These are phyloP conservation scores for Catonia carolina DNA, from an alignment of 2,888 invertebrate genomes.

Conservation along the genomic window DNA sequence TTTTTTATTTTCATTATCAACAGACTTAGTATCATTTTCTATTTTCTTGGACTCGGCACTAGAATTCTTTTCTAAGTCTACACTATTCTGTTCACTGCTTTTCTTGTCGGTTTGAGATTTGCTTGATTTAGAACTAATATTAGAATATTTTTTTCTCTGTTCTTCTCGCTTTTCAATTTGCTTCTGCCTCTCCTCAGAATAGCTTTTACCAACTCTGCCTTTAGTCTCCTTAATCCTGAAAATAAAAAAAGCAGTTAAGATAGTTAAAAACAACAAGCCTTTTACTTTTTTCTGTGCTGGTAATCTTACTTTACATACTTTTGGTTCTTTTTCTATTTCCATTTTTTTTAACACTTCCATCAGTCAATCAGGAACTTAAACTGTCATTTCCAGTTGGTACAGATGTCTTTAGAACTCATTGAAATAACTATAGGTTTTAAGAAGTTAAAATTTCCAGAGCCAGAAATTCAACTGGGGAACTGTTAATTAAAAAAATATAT, in stretches of 20 bases:
- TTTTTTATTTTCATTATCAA: conserved; percentile 2
- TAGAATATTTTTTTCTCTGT: conserved; percentile 22
- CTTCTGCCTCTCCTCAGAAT: conserved; percentile 31
- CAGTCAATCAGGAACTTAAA: too few relatives aligned
- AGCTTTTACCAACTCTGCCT: conserved; percentile 31
- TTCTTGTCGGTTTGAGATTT: conserved; percentile 39
- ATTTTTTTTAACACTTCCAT: too few relatives aligned
- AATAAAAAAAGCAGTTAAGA: conserved; percentile 13
- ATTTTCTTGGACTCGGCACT: conserved; percentile 7
- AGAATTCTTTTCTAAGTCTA: neutral
- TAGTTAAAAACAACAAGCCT: neutral
- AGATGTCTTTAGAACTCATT: too few relatives aligned
- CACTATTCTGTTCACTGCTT: conserved; percentile 13
- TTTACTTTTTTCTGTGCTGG: neutral
- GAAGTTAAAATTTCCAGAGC: too few relatives aligned
- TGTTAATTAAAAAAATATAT: too few relatives aligned
- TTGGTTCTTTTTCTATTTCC: too few relatives aligned
- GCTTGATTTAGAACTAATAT: neutral
- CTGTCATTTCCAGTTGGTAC: too few relatives aligned
- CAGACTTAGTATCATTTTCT: neutral
- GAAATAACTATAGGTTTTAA: too few relatives aligned
- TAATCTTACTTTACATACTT: neutral
- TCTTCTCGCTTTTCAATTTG: conserved; percentile 29
- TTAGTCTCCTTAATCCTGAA: conserved; percentile 28
- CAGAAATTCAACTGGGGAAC: too few relatives aligned